Base-by-base conservation (phyloP, 2,888 invertebrate species). In the Stenodema calcarata region DNA sequence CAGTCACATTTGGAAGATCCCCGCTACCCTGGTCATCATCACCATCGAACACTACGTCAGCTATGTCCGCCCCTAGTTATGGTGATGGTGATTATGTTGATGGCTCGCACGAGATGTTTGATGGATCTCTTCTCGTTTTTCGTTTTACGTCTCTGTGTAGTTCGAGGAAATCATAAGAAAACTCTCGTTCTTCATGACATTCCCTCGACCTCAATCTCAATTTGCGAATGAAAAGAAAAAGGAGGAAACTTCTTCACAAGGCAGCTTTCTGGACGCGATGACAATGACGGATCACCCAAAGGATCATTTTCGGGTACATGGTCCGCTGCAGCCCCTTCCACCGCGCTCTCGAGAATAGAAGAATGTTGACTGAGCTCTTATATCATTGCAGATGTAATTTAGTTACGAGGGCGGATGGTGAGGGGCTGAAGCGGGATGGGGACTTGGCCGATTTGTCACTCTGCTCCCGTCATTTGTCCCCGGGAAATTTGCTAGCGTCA, bases 341-440 rank as follows among this genome's bases (percentile, higher is more conserved):
- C 47, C 35, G 14, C 18, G 75, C 35, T 23, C 30, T 30, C 4
- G 3, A 80, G 16, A 80, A 80, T 80, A 54, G 80, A 80, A 62
- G 80, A 80, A 80, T 35, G 80, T 54, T 54, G 80, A 80, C 54
- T 50, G 50, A 18, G 80, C 54, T 41, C 80, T 80, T 80, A 80
- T 62, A 80, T 80, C 54, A 80, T 62, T 80, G 80, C 30, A 35
- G 62, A 80, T 80, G 80, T 80, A 80, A 80, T 80, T 80, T 80
- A 62, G 80, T 41, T 80, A 41, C 23, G 12, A 18, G 54, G 62
- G 62, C 23, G 23, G 62, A 23, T 18, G 62, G 23, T 62, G 62
- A 62, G 16, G 18, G 50, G 27, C 7, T 9, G 80, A 28, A 16
- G 27, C 3, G 16, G 50, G 28, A n/a, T 18, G 12, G 50, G 62